Conservation (phyloP, 2,113 vertebrate species). For the Varanus komodoensis region DNA sequence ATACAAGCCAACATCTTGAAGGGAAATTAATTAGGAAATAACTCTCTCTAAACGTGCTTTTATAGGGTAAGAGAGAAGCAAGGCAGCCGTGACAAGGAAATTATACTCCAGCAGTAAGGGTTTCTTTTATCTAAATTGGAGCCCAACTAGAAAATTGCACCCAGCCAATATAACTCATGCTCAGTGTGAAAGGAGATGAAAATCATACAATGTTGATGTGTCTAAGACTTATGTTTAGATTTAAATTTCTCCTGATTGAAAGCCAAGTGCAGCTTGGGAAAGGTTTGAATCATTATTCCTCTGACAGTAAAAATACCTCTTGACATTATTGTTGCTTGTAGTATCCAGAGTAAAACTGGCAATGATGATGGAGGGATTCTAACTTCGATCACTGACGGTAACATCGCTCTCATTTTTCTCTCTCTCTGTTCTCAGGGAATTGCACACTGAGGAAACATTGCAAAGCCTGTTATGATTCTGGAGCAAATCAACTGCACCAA, state of each 20-base stretch:
- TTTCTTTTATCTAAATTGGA: background rate
- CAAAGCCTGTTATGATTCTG: background rate
- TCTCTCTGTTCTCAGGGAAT: background rate
- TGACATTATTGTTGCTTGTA: no score
- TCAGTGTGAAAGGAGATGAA: background rate
- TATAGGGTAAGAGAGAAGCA: background rate
- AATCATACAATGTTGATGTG: background rate
- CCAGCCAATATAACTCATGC: background rate
- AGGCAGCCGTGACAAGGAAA: background rate
- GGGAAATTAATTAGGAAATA: background rate
- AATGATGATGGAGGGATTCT: background rate
- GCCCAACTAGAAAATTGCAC: background rate
- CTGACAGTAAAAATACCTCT: background rate
- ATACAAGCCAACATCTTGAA: background rate
- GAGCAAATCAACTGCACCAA: background rate
- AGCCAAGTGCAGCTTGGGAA: background rate
- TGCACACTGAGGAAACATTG: accelerated
- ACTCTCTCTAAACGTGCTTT: background rate
- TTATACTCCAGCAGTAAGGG: background rate
- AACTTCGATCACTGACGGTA: background rate
- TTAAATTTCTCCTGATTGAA: background rate
- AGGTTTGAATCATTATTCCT: background rate
- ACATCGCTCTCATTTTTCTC: background rate
- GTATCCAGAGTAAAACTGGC: background rate
- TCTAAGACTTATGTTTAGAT: background rate